Conservation (phyloP, 2,888 invertebrate genomes). For the Pandemis heparana region DNA sequence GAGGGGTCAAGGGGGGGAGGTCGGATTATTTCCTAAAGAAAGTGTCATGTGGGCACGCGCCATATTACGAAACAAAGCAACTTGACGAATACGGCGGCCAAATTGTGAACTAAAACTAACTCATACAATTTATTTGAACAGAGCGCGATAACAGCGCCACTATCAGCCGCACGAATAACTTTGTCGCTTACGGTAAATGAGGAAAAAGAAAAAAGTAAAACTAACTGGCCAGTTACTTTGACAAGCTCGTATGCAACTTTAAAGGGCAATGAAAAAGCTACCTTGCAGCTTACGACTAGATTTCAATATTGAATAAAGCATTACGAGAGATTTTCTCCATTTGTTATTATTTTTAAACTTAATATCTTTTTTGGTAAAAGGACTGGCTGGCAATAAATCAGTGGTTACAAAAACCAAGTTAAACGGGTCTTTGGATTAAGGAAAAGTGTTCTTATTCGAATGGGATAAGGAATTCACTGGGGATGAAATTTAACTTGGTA, state of each 20-base stretch:
- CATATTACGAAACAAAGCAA: constrained; percentile 54
- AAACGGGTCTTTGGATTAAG: constrained; percentile 21
- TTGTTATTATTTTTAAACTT: neutral
- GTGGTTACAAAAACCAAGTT: constrained; percentile 15
- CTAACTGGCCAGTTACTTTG: neutral
- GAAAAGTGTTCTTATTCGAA: constrained; percentile 14
- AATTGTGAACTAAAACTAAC: constrained; percentile 20
- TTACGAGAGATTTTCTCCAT: neutral
- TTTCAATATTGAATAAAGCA: neutral
- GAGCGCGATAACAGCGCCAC: constrained; percentile 12
- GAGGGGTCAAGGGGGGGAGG: constrained; percentile 51
- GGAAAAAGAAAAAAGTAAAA: constrained; percentile 26
- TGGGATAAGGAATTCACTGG: neutral
- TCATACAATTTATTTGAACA: neutral
- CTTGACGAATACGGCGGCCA: neutral
- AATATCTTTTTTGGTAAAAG: constrained; percentile 35
- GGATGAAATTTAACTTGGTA: neutral
- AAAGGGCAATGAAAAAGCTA: neutral
- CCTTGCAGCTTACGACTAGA: neutral
- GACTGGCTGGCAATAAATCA: constrained; percentile 38
- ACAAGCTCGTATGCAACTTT: neutral
- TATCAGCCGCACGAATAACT: constrained; percentile 14
- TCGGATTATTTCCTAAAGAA: constrained; percentile 72
- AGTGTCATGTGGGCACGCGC: constrained; percentile 78
- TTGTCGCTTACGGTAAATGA: constrained; percentile 39